phyloP scores from a whole-genome alignment of 2,888 invertebrate genomes.

The Crepidodera aurea region DNA sequence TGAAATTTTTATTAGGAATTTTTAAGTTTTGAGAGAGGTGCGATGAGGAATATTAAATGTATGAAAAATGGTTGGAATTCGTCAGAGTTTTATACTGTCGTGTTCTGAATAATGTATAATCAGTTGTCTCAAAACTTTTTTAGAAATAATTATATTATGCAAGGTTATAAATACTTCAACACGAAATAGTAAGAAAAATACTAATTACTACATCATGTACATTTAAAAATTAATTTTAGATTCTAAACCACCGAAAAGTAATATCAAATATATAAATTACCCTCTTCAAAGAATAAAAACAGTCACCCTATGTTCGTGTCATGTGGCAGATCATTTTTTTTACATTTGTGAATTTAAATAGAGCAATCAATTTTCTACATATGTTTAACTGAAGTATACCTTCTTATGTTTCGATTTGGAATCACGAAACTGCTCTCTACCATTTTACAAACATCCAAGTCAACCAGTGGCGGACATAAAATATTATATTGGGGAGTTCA shows the following conservation, averaged over 20 bases:
- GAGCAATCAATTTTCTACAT: conserved; percentile 8
- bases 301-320: too few species aligned
- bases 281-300: too few species aligned
- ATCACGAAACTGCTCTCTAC: neutral
- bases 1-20: conserved; percentile 10
- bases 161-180: too few species aligned
- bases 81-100: neutral
- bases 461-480: neutral
- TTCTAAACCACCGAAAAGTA: too few species aligned
- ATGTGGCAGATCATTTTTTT: neutral
- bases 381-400: neutral
- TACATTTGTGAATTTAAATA: neutral
- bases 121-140: too few species aligned
- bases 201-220: too few species aligned
- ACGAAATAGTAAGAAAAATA: too few species aligned
- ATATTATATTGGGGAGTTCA: too few species aligned
- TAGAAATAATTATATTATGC: too few species aligned
- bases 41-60: conserved; percentile 2
- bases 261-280: too few species aligned
- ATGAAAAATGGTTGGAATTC: neutral
- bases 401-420: neutral
- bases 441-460: neutral
- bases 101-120: too few species aligned
- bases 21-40: conserved; percentile 9
- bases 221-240: too few species aligned